Evolutionary conservation across 2,888 invertebrate genomes (phyloP).

Genomic region (Smittia sp.): DNA sequence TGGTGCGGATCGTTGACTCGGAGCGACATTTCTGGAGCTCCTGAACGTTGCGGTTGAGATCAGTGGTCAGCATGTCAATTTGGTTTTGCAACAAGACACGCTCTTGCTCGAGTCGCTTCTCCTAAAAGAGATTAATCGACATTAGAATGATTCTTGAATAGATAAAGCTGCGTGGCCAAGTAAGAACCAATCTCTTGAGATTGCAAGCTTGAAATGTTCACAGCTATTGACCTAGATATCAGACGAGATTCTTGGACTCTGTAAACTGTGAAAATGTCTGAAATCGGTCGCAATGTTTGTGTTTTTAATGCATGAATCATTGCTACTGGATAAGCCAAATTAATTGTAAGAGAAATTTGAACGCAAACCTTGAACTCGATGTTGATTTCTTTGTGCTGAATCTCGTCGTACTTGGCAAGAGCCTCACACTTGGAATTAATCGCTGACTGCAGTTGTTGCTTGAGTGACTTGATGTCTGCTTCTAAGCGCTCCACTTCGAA

Average conservation of each 20-base stretch:
- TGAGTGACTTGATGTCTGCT: constrained; percentile 65
- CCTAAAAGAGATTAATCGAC: constrained; percentile 49
- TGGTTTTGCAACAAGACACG: constrained; percentile 71
- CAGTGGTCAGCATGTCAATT: constrained; percentile 72
- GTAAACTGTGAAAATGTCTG: too few relatives aligned
- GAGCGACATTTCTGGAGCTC: constrained; percentile 74
- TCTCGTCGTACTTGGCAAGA: constrained; percentile 73
- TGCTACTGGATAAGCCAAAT: too few relatives aligned
- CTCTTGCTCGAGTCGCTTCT: constrained; percentile 82
- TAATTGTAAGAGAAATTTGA: neutral
- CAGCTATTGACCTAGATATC: too few relatives aligned
- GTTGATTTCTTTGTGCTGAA: constrained; percentile 74
- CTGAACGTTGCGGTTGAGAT: constrained; percentile 72
- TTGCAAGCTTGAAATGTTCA: too few relatives aligned
- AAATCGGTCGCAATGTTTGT: too few relatives aligned
- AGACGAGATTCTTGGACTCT: too few relatives aligned
- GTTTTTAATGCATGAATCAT: too few relatives aligned
- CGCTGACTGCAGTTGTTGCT: constrained; percentile 72
- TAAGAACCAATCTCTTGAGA: too few relatives aligned
- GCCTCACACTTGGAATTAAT: constrained; percentile 82
- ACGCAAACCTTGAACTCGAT: constrained; percentile 62
- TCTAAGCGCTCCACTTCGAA: constrained; percentile 71
- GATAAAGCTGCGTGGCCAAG: too few relatives aligned
- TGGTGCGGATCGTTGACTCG: constrained; percentile 65
- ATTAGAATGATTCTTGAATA: too few relatives aligned